Percentiles rank a stretch among this genome's conserved stretches.
phyloP scores from a whole-genome alignment of 1,140 invertebrate genomes.

The Drosophila mayri region DNA sequence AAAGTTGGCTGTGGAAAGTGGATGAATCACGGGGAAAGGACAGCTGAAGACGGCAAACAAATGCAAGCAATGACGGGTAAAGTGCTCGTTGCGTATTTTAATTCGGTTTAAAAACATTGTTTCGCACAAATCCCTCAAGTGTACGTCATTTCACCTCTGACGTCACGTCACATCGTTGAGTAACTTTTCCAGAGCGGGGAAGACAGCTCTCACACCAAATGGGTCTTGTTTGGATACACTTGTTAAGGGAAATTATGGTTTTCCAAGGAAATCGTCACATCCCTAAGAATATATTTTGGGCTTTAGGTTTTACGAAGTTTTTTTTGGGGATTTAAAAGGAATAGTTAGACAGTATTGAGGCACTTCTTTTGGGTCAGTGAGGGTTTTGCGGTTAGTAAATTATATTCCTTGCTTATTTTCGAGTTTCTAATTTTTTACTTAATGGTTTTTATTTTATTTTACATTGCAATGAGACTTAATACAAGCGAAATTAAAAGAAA shows the following conservation, averaged over 20 bases:
- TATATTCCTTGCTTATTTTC: too few relatives aligned
- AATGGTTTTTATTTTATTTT: background rate
- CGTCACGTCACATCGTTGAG: constrained; percentile 66
- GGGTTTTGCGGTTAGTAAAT: background rate
- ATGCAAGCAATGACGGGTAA: constrained; percentile 82
- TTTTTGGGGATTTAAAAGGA: background rate
- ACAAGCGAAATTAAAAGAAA: too few relatives aligned
- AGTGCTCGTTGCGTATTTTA: constrained; percentile 83
- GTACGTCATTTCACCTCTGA: constrained; percentile 75
- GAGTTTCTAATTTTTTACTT: background rate
- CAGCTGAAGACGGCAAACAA: constrained; percentile 77
- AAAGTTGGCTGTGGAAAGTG: constrained; percentile 35
- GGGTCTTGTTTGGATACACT: constrained; percentile 20
- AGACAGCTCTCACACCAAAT: constrained; percentile 3
- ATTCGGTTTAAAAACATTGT: constrained; percentile 83
- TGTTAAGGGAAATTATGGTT: background rate
- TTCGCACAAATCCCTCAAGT: constrained; percentile 79
- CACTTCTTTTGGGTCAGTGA: rapidly evolving
- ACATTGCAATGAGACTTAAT: too few relatives aligned
- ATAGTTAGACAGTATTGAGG: background rate
- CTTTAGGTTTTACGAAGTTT: background rate
- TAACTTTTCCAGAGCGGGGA: constrained; percentile 25
- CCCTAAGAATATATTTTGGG: background rate
- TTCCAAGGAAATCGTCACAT: background rate
- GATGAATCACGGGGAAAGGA: constrained; percentile 32